A percentile compares a stretch with the other conserved stretches of the same genome.
Conservation (phyloP, 2,113 vertebrate species). For the Hymenochirus boettgeri region DNA sequence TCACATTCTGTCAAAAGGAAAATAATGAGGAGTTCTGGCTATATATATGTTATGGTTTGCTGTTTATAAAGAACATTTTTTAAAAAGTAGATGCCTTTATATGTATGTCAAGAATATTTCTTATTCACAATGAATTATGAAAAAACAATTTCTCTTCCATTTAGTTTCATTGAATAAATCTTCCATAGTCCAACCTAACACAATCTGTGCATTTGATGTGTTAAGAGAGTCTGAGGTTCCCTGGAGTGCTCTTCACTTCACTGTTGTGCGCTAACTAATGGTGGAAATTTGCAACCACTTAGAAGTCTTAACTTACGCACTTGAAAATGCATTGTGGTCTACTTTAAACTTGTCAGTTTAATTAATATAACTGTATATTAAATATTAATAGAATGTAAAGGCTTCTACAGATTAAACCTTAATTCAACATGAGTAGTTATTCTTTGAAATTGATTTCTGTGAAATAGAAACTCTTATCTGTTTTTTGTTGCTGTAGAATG, state of each 20-base stretch:
- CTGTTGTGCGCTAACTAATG: too few species aligned
- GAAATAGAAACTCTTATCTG: too few species aligned
- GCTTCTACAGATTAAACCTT: not conserved
- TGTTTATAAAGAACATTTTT: too few species aligned
- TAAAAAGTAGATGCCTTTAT: too few species aligned
- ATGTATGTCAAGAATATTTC: too few species aligned
- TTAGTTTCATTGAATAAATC: too few species aligned
- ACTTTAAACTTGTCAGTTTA: conserved; percentile 9
- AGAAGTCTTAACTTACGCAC: not conserved
- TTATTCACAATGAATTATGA: too few species aligned
- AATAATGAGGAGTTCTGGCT: too few species aligned
- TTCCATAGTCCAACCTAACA: not conserved
- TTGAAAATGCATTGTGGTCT: conserved; percentile 5
- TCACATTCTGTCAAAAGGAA: too few species aligned
- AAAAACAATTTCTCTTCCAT: too few species aligned
- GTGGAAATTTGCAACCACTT: conserved; percentile 3
- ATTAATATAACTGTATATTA: conserved; percentile 14
- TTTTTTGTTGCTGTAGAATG: too few species aligned
- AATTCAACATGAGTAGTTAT: not conserved
- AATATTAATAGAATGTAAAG: conserved; percentile 12
- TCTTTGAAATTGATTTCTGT: not conserved
- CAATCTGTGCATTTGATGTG: not conserved
- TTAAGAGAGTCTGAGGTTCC: not conserved
- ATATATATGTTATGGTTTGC: too few species aligned
- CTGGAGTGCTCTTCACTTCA: not conserved